Conservation (phyloP, 1,140 invertebrate genomes). For the Drosophila suzukii region DNA sequence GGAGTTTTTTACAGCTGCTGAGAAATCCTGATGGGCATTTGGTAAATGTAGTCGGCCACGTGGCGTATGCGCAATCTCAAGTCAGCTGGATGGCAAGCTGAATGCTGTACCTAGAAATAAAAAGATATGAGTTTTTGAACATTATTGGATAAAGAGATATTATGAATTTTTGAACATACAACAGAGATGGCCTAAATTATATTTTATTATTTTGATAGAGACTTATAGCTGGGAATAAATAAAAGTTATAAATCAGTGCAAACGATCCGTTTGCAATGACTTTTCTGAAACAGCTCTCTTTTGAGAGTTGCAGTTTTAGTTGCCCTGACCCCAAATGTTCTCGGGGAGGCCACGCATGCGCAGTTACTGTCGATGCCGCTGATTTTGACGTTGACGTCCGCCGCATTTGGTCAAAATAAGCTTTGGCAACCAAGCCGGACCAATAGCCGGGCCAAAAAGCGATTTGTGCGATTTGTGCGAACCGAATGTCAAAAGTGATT, state of each 20-base stretch:
- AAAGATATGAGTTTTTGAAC: neutral
- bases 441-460: constrained; percentile 36
- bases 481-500: constrained; percentile 75
- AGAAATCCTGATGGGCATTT: constrained; percentile 20
- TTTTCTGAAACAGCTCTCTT: neutral
- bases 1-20: neutral
- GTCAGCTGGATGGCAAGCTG: no score
- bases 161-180: no score
- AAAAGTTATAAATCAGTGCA: neutral
- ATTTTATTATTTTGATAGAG: no score
- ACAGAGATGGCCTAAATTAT: no score
- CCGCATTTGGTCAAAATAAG: constrained; percentile 67
- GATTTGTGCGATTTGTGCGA: constrained; percentile 35
- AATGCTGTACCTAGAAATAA: no score
- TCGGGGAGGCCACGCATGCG: constrained; percentile 61
- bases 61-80: constrained; percentile 60
- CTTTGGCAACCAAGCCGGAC: constrained; percentile 23
- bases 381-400: constrained; percentile 39
- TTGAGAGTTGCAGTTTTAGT: neutral
- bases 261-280: neutral
- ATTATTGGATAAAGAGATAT: no score
- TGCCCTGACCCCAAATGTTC: constrained; percentile 64
- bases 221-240: no score
- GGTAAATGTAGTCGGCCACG: constrained; percentile 14
- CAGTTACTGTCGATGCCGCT: constrained; percentile 16